Conservation (phyloP, 1,140 invertebrate species). For the Calliphora vicina region DNA sequence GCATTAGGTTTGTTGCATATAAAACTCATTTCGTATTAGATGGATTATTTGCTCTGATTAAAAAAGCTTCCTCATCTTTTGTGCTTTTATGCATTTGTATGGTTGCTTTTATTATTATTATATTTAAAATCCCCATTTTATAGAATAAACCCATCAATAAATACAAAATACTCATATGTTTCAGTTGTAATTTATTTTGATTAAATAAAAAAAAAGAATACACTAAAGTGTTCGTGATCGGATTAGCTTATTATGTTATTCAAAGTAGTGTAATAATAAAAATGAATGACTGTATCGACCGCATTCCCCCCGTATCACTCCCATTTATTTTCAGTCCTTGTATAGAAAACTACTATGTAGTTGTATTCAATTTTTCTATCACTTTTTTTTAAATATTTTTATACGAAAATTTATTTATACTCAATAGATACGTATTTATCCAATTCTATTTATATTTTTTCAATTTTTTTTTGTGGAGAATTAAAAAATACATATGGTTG, state of each 20-base stretch:
- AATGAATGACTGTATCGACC: neutral
- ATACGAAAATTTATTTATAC: neutral
- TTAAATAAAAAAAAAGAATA: neutral
- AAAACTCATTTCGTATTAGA: too few relatives aligned
- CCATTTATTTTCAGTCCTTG: too few relatives aligned
- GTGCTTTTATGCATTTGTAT: too few relatives aligned
- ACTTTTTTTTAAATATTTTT: too few relatives aligned
- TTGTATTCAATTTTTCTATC: constrained; percentile 13
- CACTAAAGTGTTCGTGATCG: constrained; percentile 28
- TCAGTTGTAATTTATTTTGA: neutral
- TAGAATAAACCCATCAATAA: neutral
- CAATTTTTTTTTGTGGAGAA: neutral
- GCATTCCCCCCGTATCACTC: too few relatives aligned
- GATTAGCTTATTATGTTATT: constrained; percentile 15
- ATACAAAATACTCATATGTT: neutral
- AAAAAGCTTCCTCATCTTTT: too few relatives aligned
- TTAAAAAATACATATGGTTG: too few relatives aligned
- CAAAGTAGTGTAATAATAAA: neutral
- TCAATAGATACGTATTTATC: constrained; percentile 27
- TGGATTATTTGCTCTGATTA: too few relatives aligned
- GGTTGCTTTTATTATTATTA: too few relatives aligned
- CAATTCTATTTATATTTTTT: neutral
- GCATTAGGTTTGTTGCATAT: too few relatives aligned
- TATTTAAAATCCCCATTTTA: neutral
- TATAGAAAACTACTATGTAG: too few relatives aligned